Conservation (phyloP, 2,797 vertebrate species). For the Falco naumanni region DNA sequence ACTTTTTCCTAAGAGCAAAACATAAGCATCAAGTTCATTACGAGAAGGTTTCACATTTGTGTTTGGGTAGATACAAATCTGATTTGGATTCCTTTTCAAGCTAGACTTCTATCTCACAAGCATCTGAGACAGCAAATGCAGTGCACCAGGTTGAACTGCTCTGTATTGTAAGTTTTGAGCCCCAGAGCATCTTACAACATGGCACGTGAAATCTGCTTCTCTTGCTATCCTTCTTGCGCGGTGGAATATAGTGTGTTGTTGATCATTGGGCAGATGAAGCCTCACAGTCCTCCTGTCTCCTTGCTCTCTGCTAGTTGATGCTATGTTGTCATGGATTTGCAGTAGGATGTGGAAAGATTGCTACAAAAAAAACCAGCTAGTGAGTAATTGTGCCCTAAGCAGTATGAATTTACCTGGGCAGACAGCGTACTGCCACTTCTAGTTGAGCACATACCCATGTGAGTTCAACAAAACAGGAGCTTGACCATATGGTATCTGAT, state of each 20-base stretch:
- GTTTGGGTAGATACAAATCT: not conserved
- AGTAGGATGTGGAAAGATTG: not conserved
- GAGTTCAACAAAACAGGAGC: not conserved
- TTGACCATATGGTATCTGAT: not conserved
- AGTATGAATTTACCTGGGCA: not conserved
- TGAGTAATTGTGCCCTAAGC: not conserved
- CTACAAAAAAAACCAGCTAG: not conserved
- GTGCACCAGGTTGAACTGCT: not conserved
- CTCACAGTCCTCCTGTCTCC: not conserved
- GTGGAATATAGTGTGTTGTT: not conserved
- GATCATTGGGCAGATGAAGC: not conserved
- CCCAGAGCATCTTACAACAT: not conserved
- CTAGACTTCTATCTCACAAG: not conserved
- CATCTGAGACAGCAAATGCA: not conserved
- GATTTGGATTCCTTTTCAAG: not conserved
- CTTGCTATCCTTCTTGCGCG: not conserved
- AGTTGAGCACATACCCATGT: accelerated
- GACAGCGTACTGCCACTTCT: not conserved
- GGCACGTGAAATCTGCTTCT: not conserved
- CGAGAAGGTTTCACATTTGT: not conserved
- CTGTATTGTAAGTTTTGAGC: not conserved
- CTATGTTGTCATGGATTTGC: not conserved
- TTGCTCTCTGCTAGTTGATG: not conserved
- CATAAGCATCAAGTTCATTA: not conserved
- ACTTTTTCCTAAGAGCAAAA: not conserved